A percentile compares a stretch with the other conserved stretches of the same genome.
phyloP scores from a whole-genome alignment of 2,113 vertebrate species.

The Paradoxurus hermaphroditus region DNA sequence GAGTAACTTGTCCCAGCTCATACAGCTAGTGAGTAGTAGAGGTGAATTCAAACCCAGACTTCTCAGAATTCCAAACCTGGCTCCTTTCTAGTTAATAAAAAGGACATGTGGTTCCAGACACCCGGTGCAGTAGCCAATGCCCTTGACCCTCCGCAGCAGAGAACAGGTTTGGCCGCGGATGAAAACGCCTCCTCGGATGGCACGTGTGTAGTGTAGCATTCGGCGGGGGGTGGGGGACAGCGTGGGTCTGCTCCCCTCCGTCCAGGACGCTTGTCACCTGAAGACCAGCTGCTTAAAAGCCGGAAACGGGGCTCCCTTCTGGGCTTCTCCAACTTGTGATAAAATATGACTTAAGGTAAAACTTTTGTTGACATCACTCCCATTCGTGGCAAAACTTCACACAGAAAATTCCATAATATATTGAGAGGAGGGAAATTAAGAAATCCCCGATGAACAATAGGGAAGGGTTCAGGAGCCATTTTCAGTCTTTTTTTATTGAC shows the following conservation, averaged over 20 bases:
- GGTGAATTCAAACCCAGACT: not conserved
- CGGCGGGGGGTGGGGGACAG: too few relatives aligned
- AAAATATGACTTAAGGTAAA: constrained; percentile 65
- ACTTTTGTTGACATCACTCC: constrained; percentile 60
- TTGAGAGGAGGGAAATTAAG: constrained; percentile 65
- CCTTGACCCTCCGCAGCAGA: rapidly evolving
- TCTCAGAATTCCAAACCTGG: not conserved
- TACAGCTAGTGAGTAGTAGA: not conserved
- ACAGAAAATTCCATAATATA: constrained; percentile 59
- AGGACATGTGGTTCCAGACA: not conserved
- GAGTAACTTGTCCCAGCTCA: not conserved
- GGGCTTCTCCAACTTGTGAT: constrained; percentile 14
- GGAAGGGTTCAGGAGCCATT: constrained; percentile 59
- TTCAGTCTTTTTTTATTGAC: constrained; percentile 51
- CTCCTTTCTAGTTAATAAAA: constrained; percentile 5
- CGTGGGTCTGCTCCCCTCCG: rapidly evolving
- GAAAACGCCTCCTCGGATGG: rapidly evolving
- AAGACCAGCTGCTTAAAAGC: not conserved
- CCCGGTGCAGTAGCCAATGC: not conserved
- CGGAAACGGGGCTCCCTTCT: not conserved
- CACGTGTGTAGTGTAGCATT: too few relatives aligned
- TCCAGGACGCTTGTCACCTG: not conserved
- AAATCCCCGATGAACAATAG: constrained; percentile 64
- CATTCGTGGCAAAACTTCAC: constrained; percentile 72
- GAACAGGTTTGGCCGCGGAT: not conserved